Percentiles rank a stretch among this genome's conserved stretches.
Evolutionary conservation across 2,888 invertebrate species (phyloP).

Genomic region (Pammene aurita): DNA sequence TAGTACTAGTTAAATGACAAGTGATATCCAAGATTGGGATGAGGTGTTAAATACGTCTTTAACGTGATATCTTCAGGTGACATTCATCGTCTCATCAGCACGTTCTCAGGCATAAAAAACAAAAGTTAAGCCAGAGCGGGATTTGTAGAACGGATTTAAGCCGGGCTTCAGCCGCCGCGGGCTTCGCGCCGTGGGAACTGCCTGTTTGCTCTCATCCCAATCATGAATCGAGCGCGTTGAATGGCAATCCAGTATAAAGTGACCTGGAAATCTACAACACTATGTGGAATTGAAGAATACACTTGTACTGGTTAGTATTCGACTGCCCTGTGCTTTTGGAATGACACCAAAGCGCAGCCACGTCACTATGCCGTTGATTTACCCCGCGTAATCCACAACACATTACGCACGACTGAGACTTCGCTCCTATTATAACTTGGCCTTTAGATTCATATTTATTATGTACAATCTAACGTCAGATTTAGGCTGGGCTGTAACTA

Average conservation of each 20-base stretch:
- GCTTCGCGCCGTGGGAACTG: constrained; percentile 46
- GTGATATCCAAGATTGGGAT: neutral
- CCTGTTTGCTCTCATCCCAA: neutral
- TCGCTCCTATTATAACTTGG: too few relatives aligned
- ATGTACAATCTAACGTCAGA: too few relatives aligned
- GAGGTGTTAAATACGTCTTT: neutral
- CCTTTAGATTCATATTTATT: too few relatives aligned
- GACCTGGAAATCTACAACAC: too few relatives aligned
- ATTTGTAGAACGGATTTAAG: constrained; percentile 31
- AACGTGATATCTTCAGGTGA: constrained; percentile 10
- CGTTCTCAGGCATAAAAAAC: constrained; percentile 7
- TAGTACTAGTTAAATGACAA: neutral
- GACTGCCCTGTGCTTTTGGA: too few relatives aligned
- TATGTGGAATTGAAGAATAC: too few relatives aligned
- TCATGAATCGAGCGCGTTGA: neutral
- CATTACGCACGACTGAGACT: too few relatives aligned
- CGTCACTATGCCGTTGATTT: constrained; percentile 35
- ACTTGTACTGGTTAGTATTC: too few relatives aligned
- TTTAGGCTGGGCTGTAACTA: too few relatives aligned
- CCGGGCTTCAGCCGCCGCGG: constrained; percentile 45
- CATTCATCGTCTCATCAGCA: constrained; percentile 20
- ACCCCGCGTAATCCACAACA: constrained; percentile 2
- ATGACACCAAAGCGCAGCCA: constrained; percentile 44
- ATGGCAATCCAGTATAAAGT: too few relatives aligned
- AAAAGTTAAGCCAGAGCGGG: constrained; percentile 25